phyloP scores from a whole-genome alignment of 2,113 vertebrate genomes.

The Ursus arctos region DNA sequence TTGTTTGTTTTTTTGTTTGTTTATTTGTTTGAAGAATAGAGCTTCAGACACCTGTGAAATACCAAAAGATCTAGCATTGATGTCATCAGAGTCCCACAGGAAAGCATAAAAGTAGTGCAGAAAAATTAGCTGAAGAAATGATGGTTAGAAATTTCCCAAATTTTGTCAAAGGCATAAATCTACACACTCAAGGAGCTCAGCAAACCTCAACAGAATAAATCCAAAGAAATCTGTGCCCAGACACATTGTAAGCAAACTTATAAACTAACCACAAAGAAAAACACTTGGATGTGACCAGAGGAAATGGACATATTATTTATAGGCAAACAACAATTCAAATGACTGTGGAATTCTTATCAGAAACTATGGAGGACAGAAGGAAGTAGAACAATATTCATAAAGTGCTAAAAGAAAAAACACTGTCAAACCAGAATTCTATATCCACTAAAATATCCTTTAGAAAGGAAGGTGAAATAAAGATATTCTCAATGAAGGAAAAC shows the following conservation, averaged over 20 bases:
- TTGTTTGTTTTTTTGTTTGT: background rate
- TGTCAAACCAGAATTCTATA: background rate
- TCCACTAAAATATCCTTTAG: background rate
- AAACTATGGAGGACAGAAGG: background rate
- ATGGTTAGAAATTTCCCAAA: background rate
- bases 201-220: background rate
- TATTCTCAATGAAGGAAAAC: background rate
- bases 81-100: background rate
- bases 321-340: background rate
- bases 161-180: background rate
- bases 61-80: background rate
- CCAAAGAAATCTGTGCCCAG: background rate
- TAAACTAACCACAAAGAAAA: background rate
- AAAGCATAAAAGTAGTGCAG: background rate
- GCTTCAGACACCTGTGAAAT: background rate
- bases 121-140: slow-evolving; percentile 17
- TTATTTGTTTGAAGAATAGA: background rate
- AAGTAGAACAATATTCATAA: background rate
- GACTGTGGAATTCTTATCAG: background rate
- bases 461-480: background rate
- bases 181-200: background rate
- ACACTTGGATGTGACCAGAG: background rate
- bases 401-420: background rate
- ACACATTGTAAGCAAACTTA: background rate
- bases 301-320: background rate